These are phyloP conservation scores for Euura lappo DNA, from an alignment of 1,140 invertebrate species.

Conservation along the genomic window DNA sequence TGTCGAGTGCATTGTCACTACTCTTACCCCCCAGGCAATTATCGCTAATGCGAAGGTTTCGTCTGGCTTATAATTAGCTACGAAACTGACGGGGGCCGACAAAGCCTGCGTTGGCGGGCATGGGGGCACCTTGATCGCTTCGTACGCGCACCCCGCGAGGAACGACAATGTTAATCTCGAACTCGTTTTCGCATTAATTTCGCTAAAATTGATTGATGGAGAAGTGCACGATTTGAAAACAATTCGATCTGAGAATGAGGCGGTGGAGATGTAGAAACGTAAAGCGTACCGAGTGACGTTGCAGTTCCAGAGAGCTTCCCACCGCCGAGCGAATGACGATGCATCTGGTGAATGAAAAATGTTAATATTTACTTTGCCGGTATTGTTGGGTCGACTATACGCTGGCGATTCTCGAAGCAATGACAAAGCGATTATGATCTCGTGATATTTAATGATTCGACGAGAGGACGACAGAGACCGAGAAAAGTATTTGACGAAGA, in stretches of 20 bases:
- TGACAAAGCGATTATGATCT: background rate
- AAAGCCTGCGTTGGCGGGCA: constrained; percentile 24
- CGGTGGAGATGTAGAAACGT: background rate
- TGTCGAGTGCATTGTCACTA: constrained; percentile 40
- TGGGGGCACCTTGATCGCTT: too few species aligned
- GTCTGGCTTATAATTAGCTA: constrained; percentile 46
- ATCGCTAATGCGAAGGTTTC: constrained; percentile 44
- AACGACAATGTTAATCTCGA: constrained; percentile 43
- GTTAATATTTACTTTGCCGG: constrained; percentile 47
- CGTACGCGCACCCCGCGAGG: constrained; percentile 16
- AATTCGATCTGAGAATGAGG: background rate
- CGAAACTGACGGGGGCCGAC: constrained; percentile 43
- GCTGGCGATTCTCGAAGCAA: background rate
- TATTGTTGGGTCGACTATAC: background rate
- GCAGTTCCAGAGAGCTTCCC: background rate
- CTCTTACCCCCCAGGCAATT: constrained; percentile 35
- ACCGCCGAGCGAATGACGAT: background rate
- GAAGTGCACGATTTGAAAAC: background rate
- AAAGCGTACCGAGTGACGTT: background rate
- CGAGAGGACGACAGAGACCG: background rate
- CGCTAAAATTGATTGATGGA: background rate
- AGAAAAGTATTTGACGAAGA: too few species aligned
- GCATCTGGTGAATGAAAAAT: constrained; percentile 45
- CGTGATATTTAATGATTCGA: constrained; percentile 7
- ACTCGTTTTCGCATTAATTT: too few species aligned